Evolutionary conservation across 2,113 vertebrate genomes (phyloP), one percentile per base, ranked within the genome.

Genomic region (Alces alces): DNA sequence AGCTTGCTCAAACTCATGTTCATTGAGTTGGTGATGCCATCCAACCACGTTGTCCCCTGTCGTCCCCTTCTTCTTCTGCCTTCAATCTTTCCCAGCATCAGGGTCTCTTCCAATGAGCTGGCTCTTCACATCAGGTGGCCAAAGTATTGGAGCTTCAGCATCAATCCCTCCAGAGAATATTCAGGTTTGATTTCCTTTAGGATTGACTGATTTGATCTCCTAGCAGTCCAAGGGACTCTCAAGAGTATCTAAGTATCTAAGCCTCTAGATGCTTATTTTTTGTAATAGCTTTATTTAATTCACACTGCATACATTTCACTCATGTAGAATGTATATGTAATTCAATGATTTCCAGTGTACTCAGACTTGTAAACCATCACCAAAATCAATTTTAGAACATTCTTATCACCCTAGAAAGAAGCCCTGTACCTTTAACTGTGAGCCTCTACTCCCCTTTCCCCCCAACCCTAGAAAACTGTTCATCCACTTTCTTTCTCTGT

Each of bases 231-330:
- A 73, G 36, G 66, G 66, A 39, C 66, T 73, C 66, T 73, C 66
- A 73, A 73, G n/a, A 73, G 66, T 39, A 39, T 73, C 66, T 73
- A 23, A 73, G 66, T 73, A 73, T 43, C 45, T 12, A 54, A 79
- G 57, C 47, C 23, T 76, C 39, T 43, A 76, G 70, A 76, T 76
- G 43, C 39, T 43, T 76, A 43, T 47, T 78, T 25, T 45, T 50
- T 50, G 23, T 25, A 25, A 43, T 33, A 91, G 83, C 61, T 47
- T 92, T 86, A 79, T 50, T 84, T 43, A 79, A 89, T 36, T 91
- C 82, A n/a, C 52, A 58, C 28, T 27, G 50, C 10, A 17, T 11
- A 39, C 36, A 30, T 3, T 17, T 80, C 54, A 17, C 30, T 30
- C 28, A 15, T 28, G 11, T 60, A 19, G 50, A 47, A 9, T 19